phyloP scores from a whole-genome alignment of 2,888 invertebrate genomes.

The Cheilosia impressa region DNA sequence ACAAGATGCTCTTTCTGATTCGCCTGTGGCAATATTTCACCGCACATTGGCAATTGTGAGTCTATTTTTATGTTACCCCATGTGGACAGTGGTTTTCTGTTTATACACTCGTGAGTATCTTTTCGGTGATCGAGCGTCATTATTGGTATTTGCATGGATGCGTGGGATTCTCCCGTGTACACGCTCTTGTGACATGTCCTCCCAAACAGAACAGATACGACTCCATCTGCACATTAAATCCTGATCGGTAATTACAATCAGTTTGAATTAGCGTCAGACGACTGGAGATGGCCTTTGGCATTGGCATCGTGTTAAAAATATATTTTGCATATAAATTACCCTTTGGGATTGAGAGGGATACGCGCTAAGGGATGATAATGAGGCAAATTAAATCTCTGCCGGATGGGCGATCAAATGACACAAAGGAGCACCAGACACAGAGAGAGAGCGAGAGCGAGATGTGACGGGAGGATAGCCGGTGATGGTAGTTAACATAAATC shows the following conservation, averaged over 20 bases:
- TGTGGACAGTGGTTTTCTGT: conserved; percentile 56
- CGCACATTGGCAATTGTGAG: conserved; percentile 50
- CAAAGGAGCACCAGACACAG: background rate
- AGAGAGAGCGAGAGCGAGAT: no score
- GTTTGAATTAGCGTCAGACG: conserved; percentile 56
- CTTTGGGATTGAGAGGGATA: conserved; percentile 1
- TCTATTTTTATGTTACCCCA: conserved; percentile 58
- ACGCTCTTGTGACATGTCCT: conserved; percentile 40
- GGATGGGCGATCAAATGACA: conserved; percentile 62
- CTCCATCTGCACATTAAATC: conserved; percentile 44
- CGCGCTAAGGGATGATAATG: conserved; percentile 66
- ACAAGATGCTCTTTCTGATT: conserved; percentile 69
- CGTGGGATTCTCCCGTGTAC: conserved; percentile 15
- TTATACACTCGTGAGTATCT: conserved; percentile 4
- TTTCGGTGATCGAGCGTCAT: conserved; percentile 40
- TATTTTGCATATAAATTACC: conserved; percentile 62
- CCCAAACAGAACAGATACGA: conserved; percentile 21
- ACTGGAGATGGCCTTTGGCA: conserved; percentile 48
- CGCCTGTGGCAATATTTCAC: conserved; percentile 70
- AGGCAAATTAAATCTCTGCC: conserved; percentile 61
- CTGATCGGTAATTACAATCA: conserved; percentile 60
- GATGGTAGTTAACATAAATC: conserved; percentile 61
- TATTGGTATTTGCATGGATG: conserved; percentile 5
- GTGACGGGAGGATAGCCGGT: background rate
- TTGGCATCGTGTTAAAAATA: conserved; percentile 30